Evolutionary conservation across 2,797 vertebrate genomes (phyloP).

Genomic region (Phataginus tetradactyla): DNA sequence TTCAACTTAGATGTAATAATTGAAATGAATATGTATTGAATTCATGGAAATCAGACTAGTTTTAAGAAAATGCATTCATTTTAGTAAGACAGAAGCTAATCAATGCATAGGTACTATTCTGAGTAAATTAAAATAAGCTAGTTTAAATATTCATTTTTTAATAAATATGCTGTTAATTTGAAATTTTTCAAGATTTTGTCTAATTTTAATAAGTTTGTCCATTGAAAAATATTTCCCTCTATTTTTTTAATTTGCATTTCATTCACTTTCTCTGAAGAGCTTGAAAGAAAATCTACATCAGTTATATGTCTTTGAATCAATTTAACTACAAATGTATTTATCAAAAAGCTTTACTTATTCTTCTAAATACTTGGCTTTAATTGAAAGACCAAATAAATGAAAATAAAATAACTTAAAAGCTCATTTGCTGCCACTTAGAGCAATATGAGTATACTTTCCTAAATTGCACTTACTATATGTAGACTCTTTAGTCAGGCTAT

Average conservation of each 20-base stretch:
- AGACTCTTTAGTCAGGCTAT: not conserved
- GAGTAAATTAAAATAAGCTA: constrained; percentile 49
- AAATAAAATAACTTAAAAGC: constrained; percentile 56
- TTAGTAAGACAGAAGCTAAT: constrained; percentile 15
- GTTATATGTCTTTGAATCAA: constrained; percentile 48
- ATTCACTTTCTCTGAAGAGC: constrained; percentile 24
- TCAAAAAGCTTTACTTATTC: not conserved
- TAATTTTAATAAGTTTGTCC: not conserved
- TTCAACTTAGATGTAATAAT: constrained; percentile 48
- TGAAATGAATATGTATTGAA: constrained; percentile 54
- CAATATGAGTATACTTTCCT: not conserved
- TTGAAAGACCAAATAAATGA: not conserved
- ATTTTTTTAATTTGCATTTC: constrained; percentile 16
- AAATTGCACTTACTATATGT: not conserved
- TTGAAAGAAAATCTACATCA: constrained; percentile 36
- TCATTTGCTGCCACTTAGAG: not conserved
- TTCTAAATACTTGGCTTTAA: constrained; percentile 47
- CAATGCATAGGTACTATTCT: constrained; percentile 28
- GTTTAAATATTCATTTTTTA: constrained; percentile 59
- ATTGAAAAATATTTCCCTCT: not conserved
- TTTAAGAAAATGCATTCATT: constrained; percentile 60
- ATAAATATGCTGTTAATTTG: constrained; percentile 58
- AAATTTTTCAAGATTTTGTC: constrained; percentile 25
- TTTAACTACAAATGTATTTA: constrained; percentile 51
- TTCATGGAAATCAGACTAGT: constrained; percentile 49